Base-by-base conservation (phyloP, 2,888 invertebrate species). In the Parasteatoda lunata region DNA sequence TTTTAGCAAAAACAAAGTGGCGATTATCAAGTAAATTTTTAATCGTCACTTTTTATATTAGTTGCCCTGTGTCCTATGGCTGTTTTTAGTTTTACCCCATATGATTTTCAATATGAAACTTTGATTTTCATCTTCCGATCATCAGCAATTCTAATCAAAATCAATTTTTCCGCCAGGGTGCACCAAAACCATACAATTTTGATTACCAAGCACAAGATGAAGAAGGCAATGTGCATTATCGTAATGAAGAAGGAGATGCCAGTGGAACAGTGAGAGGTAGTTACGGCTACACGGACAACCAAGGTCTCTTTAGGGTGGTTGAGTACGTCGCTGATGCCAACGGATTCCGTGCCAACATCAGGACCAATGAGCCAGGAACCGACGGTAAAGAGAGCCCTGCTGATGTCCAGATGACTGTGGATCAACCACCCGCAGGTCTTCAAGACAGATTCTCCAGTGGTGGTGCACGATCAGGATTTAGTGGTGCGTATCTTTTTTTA, bases 281-380 rank as follows among this genome's bases (percentile, higher is more conserved):
- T 64, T 86, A 86, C 48, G 86, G 86, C 4, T 86, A 86, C 81
- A 86, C 86, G 48, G 86, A 86, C 48, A 64, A 13, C 8, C 81
- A 86, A 13, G 81, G 81, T 3, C 51, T 86, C 2, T 86, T 68
- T 65, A 47, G 86, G 48, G 77, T 86, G 8, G 86, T 86, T 6
- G 86, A 86, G 47, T 86, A 86, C 73, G 59, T 82, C 7, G 86
- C 86, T 9, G 86, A 86, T 15, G 86, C 49, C 5, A 68, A 77
- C 15, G 86, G 86, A 77, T 86, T 81, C 86, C 81, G 81, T 2
- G 86, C 86, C 77, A 81, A 77, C 59, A 72, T 86, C 64, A 51
- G 81, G 5, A 86, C 86, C 72, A 86, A 86, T 69, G 86, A 86
- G 15, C 86, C 86, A 4, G 86, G 86, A 47, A 73, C 73, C n/a